These are phyloP conservation scores for Drosophila trapezifrons DNA, from an alignment of 1,140 invertebrate species.

Conservation along the genomic window DNA sequence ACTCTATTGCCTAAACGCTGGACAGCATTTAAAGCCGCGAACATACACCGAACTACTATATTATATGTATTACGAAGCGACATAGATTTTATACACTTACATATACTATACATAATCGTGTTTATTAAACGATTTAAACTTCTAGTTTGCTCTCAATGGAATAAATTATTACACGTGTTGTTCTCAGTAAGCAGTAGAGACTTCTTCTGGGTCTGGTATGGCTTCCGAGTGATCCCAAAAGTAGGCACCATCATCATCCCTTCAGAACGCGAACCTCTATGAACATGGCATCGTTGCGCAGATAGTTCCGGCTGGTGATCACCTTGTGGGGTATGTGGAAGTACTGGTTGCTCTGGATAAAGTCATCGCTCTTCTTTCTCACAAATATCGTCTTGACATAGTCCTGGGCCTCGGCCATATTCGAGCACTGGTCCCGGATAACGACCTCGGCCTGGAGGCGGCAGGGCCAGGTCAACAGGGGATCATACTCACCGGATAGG, in stretches of 20 bases:
- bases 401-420: conserved; percentile 84
- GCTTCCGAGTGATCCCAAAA: not conserved
- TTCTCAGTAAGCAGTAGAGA: not conserved
- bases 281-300: conserved; percentile 88
- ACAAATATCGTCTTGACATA: conserved; percentile 84
- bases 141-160: conserved; percentile 25
- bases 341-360: conserved; percentile 87
- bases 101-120: conserved; percentile 16
- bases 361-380: conserved; percentile 85
- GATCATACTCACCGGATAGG: conserved; percentile 88
- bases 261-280: conserved; percentile 86
- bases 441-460: conserved; percentile 86
- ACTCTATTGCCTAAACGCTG: conserved; percentile 35
- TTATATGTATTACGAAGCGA: conserved; percentile 15
- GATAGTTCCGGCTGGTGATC: conserved; percentile 87
- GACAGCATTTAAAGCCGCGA: conserved; percentile 35
- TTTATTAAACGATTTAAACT: conserved; percentile 15
- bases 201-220: not conserved
- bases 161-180: conserved; percentile 33
- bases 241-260: not conserved
- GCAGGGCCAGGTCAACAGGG: conserved; percentile 89
- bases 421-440: conserved; percentile 87
- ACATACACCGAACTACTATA: conserved; percentile 23
- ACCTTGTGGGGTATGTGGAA: conserved; percentile 90
- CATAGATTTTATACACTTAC: conserved; percentile 16